Evolutionary conservation across 2,113 vertebrate species (phyloP), one percentile per base, ranked within the genome.

Genomic region (Polypterus senegalus): DNA sequence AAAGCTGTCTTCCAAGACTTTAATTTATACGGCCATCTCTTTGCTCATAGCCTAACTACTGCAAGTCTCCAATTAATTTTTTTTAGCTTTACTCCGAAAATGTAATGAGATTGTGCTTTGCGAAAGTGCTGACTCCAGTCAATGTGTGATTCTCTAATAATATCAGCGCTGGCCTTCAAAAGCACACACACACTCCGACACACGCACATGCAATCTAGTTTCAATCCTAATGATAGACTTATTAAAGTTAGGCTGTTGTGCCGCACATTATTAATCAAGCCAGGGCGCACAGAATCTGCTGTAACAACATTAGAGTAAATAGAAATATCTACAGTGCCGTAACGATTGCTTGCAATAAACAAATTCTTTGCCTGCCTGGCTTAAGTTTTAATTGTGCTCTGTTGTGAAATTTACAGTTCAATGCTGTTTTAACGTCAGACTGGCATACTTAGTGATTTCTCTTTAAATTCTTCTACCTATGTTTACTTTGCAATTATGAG

Each of bases 51-150:
- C 79, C 76, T 3, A 52, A 52, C 51, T 75, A 76, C 79, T 70
- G 60, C 79, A 76, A 63, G 76, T 74, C 72, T 79, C 75, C 77
- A 79, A 83, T 80, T 78, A 76, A 77, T 73, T 76, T 60, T 54
- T 64, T 59, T 64, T 54, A 77, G 49, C 65, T 48, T 47, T 63
- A 70, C 66, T 67, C 62, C 73, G 77, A 79, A 83, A 83, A 83
- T 83, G 81, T 81, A 85, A 87, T 84, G 84, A 87, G 81, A 83
- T 72, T 83, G 82, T 77, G 62, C 72, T 70, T 54, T 55, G 9
- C 48, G 71, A 79, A 85, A 81, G 58, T 72, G 83, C 83, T 87
- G 84, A 84, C 77, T 70, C 56, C 9, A 63, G 45, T 70, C 76
- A 80, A 79, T 71, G 71, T 70, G 57, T 70, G 63, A 74, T 74